A percentile compares a stretch with the other conserved stretches of the same genome.
phyloP scores from a whole-genome alignment of 1,140 invertebrate genomes.

The Drosophila kikkawai region DNA sequence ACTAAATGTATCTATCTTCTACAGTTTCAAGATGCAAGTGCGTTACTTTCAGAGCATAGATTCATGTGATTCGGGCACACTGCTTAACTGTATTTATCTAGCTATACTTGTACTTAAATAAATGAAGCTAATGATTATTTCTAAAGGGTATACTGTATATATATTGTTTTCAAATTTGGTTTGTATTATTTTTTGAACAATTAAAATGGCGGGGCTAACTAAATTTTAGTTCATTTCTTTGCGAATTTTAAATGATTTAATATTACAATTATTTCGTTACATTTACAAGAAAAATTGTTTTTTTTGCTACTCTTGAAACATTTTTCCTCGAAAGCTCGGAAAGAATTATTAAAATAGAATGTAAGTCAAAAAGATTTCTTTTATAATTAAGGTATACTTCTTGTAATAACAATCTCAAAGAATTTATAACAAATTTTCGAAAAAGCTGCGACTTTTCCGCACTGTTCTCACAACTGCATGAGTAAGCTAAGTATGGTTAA shows the following conservation, averaged over 20 bases:
- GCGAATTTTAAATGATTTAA: neutral
- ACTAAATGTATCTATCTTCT: conserved; percentile 4
- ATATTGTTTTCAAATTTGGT: neutral
- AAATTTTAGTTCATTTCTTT: neutral
- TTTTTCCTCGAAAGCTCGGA: neutral
- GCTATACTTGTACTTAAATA: neutral
- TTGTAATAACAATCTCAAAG: neutral
- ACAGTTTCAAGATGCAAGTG: conserved; percentile 6
- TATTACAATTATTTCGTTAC: too few species aligned
- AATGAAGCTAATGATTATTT: neutral
- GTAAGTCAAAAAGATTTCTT: too few species aligned
- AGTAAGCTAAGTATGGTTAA: conserved; percentile 43
- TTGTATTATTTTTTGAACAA: neutral
- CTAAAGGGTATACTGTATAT: neutral
- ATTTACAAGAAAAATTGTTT: neutral
- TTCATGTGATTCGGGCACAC: neutral
- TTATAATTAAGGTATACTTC: neutral
- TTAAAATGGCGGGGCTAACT: neutral
- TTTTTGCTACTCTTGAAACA: too few species aligned
- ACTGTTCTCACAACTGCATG: conserved; percentile 20
- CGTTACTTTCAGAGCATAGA: neutral
- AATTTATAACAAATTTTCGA: conserved; percentile 4
- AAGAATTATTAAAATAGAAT: neutral
- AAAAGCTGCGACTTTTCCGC: conserved; percentile 4
- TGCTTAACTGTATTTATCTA: neutral